Evolutionary conservation across 2,797 vertebrate species (phyloP).

Genomic region (Phoeniculus purpureus): DNA sequence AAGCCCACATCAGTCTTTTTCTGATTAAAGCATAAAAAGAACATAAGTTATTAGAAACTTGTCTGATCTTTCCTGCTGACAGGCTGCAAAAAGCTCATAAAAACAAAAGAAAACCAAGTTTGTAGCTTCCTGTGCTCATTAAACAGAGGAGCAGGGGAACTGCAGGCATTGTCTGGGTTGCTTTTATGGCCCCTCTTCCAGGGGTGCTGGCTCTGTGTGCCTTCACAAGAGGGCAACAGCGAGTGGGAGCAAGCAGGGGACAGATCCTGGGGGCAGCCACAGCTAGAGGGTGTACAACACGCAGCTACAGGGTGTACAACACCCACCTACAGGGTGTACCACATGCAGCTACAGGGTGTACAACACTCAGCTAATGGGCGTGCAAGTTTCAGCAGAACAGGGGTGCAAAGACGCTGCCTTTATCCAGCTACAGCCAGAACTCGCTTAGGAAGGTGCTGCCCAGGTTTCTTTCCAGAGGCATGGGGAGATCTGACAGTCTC

Average conservation of each 20-base stretch:
- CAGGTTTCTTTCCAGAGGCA: background rate
- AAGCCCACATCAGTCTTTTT: background rate
- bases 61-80: background rate
- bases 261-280: background rate
- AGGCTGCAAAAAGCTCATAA: background rate
- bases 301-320: background rate
- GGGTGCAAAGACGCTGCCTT: background rate
- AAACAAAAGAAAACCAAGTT: background rate
- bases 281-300: accelerated
- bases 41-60: background rate
- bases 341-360: background rate
- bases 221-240: background rate
- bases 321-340: background rate
- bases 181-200: accelerated
- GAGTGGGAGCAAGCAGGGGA: background rate
- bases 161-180: accelerated
- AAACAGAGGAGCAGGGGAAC: background rate
- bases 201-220: accelerated
- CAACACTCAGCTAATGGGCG: background rate
- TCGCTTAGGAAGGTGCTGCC: accelerated
- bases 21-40: background rate
- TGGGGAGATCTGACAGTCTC: accelerated
- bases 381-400: background rate
- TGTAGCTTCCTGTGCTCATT: background rate
- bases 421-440: background rate